phyloP scores from a whole-genome alignment of 2,888 invertebrate species.

The Patella pellucida region DNA sequence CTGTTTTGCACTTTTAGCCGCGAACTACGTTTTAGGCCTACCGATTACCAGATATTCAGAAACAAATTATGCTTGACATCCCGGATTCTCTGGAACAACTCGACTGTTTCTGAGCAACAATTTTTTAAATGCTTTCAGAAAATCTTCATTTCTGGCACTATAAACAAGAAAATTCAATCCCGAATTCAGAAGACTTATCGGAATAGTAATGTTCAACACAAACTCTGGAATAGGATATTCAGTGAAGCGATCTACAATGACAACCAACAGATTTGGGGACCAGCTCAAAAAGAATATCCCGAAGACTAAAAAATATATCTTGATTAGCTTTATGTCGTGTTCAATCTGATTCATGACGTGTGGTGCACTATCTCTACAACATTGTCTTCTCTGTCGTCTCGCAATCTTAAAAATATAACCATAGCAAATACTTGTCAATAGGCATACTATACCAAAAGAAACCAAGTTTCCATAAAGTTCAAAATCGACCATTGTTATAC shows the following conservation, averaged over 20 bases:
- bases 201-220: constrained; percentile 16
- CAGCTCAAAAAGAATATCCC: constrained; percentile 33
- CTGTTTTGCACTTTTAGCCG: no score
- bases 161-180: constrained; percentile 32
- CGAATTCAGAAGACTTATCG: constrained; percentile 31
- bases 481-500: no score
- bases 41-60: no score
- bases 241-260: constrained; percentile 24
- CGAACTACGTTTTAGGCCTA: no score
- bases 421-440: background rate
- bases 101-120: constrained; percentile 15
- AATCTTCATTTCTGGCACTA: constrained; percentile 27
- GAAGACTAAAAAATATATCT: constrained; percentile 31
- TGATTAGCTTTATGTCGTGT: constrained; percentile 24
- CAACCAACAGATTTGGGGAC: constrained; percentile 27
- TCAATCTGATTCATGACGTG: background rate
- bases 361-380: no score
- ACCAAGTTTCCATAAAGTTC: no score
- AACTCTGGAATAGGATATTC: constrained; percentile 15
- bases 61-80: no score
- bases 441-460: background rate
- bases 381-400: background rate
- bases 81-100: no score
- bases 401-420: background rate
- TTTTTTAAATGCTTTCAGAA: constrained; percentile 20